A percentile compares a stretch with the other conserved stretches of the same genome.
Evolutionary conservation across 2,113 vertebrate genomes (phyloP).

Genomic region (Callorhinus ursinus): DNA sequence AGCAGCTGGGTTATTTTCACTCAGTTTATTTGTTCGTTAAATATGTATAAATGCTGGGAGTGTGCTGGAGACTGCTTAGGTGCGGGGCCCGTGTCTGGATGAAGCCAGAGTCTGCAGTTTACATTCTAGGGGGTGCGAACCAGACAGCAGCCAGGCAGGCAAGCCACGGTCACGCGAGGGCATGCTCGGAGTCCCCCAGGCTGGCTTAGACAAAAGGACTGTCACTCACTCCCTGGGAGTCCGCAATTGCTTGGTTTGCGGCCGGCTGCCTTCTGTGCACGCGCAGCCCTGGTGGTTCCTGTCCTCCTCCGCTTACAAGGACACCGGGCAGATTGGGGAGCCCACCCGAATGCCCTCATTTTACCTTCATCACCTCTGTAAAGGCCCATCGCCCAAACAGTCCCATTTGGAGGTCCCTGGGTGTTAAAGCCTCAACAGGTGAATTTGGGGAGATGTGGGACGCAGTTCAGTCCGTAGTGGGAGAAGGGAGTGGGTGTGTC

Average conservation of each 20-base stretch:
- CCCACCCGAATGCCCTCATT: not conserved
- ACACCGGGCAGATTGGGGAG: not conserved
- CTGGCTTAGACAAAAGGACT: not conserved
- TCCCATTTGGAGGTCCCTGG: not conserved
- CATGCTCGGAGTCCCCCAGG: accelerated
- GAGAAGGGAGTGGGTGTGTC: too few relatives aligned
- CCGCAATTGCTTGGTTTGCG: not conserved
- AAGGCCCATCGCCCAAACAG: not conserved
- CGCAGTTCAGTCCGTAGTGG: not conserved
- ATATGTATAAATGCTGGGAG: not conserved
- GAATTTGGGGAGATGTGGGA: not conserved
- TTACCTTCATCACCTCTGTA: not conserved
- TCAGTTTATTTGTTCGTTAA: not conserved
- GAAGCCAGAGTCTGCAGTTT: not conserved
- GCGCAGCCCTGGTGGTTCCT: not conserved
- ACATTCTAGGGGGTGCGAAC: too few relatives aligned
- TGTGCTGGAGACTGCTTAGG: not conserved
- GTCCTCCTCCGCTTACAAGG: not conserved
- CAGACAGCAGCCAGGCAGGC: not conserved
- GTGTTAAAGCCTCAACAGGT: not conserved
- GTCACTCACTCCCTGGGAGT: not conserved
- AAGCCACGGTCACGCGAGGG: not conserved
- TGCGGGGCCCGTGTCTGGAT: not conserved
- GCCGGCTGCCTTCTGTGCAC: not conserved
- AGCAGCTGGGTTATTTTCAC: not conserved